Evolutionary conservation across 37 sponge, comb jelly and placozoan species (phyloP), one percentile per base, ranked within the genome.

Genomic region (Halisarca cf. caerulea): DNA sequence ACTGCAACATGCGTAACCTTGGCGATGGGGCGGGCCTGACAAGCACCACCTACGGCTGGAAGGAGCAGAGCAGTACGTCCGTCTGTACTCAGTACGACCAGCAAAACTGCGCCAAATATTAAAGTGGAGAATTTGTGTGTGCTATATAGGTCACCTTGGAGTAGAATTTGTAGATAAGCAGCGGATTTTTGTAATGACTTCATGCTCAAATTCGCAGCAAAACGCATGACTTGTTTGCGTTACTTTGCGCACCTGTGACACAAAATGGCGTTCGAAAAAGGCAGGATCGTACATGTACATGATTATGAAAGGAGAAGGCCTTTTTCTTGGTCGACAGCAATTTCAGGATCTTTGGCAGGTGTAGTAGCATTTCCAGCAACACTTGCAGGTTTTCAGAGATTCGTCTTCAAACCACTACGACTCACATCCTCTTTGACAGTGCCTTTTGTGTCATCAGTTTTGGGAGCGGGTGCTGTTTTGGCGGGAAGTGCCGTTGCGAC

Each of bases 1-100:
- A 94, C 64, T 94, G 94, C 74, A 94, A 94, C 84, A 84, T 94
- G 71, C 92, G 80, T 55, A 94, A 94, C 86, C 84, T 94, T 60
- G 86, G 80, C 27, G 79, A 73, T 27, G 92, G 91, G 2, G 73
- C 90, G 25, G 82, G 83, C 18, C 81, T 93, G 27, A 60, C 64
- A 66, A 79, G 30, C 35, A 44, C 24, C 21, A 33, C 54, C 15
- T 87, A 87, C 66, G 89, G 89, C 47, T 94, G 86, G 70, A 88
- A 78, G 35, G 94, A 94, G 81, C 36, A 5, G 0, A 94, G 92
- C 9, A 55, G 64, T 54, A 80, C 90, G 44, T 69, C 68, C n/a
- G 25, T 70, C 5, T 94, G 94, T 60, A 94, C 94, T 15, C 86
- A 94, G 84, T 94, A 91, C 84, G 71, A 80, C 33, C 60, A 66